Conservation (phyloP, 2,888 invertebrate species). For the Strigamia transsilvanica region DNA sequence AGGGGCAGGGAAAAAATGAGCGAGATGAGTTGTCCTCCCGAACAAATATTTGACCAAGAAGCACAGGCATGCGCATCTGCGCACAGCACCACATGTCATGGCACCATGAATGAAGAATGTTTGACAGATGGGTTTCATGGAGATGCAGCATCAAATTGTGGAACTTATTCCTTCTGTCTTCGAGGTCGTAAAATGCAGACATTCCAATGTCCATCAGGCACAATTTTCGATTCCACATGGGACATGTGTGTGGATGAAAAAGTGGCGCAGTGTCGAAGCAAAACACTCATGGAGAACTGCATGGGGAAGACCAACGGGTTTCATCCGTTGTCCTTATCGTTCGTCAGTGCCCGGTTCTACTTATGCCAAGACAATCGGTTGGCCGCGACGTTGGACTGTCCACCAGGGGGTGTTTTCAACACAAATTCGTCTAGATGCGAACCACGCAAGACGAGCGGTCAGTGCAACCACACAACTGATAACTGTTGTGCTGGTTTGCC, state of each 20-base stretch:
- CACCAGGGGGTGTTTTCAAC: slow-evolving; percentile 51
- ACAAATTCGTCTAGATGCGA: slow-evolving; percentile 29
- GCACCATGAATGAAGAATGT: slow-evolving; percentile 11
- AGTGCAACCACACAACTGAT: slow-evolving; percentile 10
- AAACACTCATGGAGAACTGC: slow-evolving; percentile 54
- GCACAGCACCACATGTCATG: slow-evolving; percentile 29
- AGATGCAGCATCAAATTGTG: slow-evolving; percentile 2
- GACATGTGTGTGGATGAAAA: slow-evolving; percentile 11
- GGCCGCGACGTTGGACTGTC: slow-evolving; percentile 24
- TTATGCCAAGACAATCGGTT: slow-evolving; percentile 56
- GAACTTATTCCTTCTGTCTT: slow-evolving; percentile 21
- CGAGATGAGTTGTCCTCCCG: slow-evolving; percentile 66
- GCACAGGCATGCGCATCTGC: slow-evolving; percentile 33
- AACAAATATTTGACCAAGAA: slow-evolving; percentile 65
- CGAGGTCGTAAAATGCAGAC: slow-evolving; percentile 23
- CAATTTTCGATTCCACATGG: not conserved
- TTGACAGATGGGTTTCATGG: slow-evolving; percentile 22
- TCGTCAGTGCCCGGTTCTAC: slow-evolving; percentile 55
- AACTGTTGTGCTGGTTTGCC: slow-evolving; percentile 57
- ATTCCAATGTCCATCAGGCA: slow-evolving; percentile 23
- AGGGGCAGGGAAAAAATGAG: slow-evolving; percentile 68
- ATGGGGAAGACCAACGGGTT: slow-evolving; percentile 57
- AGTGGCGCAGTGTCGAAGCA: not conserved
- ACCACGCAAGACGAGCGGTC: not conserved
- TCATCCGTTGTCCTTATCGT: slow-evolving; percentile 57